Evolutionary conservation across 2,797 vertebrate genomes (phyloP).

Genomic region (Macropodus opercularis): DNA sequence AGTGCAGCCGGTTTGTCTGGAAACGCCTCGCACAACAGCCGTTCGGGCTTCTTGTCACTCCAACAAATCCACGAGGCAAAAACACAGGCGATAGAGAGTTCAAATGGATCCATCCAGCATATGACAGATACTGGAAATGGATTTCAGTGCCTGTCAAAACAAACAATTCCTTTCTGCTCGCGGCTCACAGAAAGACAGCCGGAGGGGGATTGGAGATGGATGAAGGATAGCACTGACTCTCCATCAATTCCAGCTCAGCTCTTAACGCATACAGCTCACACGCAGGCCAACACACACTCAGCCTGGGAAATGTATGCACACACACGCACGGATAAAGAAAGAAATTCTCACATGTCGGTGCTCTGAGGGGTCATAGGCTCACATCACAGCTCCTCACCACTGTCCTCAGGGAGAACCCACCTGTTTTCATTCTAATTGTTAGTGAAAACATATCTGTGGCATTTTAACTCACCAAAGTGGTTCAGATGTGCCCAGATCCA

Average conservation of each 20-base stretch:
- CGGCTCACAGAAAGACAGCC: slow-evolving; percentile 37
- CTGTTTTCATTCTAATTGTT: no score
- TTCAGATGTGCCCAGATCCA: no score
- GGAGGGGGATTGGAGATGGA: slow-evolving; percentile 41
- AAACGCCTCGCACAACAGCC: slow-evolving; percentile 6
- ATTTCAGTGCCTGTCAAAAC: slow-evolving; percentile 68
- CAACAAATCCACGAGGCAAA: slow-evolving; percentile 41
- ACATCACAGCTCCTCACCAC: neutral
- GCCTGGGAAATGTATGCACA: slow-evolving; percentile 22
- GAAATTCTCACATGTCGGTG: neutral
- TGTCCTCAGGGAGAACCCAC: no score
- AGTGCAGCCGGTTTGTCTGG: neutral
- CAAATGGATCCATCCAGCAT: slow-evolving; percentile 52
- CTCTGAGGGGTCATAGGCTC: neutral
- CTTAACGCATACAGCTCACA: slow-evolving; percentile 23
- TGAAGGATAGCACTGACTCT: slow-evolving; percentile 29
- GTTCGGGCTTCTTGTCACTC: slow-evolving; percentile 22
- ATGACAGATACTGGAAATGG: slow-evolving; percentile 64
- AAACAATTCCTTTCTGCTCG: slow-evolving; percentile 50
- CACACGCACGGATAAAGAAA: slow-evolving; percentile 2
- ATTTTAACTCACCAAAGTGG: no score
- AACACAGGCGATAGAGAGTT: slow-evolving; percentile 45
- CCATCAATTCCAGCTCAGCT: slow-evolving; percentile 21
- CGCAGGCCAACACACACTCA: slow-evolving; percentile 15
- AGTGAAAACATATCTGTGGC: neutral